These are phyloP conservation scores for Bombyx huttoni DNA, from an alignment of 2,888 invertebrate genomes.

Conservation along the genomic window DNA sequence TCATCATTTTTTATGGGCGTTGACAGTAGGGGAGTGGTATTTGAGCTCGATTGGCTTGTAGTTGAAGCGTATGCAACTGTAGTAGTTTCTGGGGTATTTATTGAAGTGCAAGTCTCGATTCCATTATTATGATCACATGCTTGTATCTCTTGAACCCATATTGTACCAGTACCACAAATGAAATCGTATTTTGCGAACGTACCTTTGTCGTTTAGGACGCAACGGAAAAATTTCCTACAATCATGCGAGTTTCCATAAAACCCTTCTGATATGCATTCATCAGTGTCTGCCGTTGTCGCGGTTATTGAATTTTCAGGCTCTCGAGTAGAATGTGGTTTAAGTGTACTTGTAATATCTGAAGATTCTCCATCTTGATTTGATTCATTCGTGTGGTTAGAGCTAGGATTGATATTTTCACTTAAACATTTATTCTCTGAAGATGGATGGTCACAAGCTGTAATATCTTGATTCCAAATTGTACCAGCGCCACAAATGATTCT, in stretches of 20 bases:
- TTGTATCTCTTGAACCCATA: constrained; percentile 77
- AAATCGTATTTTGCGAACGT: constrained; percentile 72
- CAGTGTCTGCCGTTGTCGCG: constrained; percentile 1
- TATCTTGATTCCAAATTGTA: constrained; percentile 74
- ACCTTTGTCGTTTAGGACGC: constrained; percentile 66
- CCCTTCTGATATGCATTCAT: constrained; percentile 74
- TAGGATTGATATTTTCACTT: neutral
- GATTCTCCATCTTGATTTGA: neutral
- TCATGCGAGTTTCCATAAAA: constrained; percentile 78
- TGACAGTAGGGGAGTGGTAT: constrained; percentile 4
- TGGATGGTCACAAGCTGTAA: constrained; percentile 68
- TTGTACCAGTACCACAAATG: constrained; percentile 76
- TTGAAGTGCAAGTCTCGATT: constrained; percentile 22
- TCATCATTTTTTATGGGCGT: constrained; percentile 16
- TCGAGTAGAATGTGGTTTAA: constrained; percentile 8
- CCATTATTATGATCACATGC: constrained; percentile 59
- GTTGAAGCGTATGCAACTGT: constrained; percentile 10
- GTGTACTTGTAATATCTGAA: constrained; percentile 9
- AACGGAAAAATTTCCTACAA: constrained; percentile 83
- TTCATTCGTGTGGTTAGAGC: neutral
- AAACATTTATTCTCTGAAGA: neutral
- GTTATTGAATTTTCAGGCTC: constrained; percentile 8
- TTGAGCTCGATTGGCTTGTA: constrained; percentile 1
- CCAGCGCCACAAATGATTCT: constrained; percentile 62
- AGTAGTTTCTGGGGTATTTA: constrained; percentile 13